Evolutionary conservation across 2,888 invertebrate species (phyloP), one percentile per base, ranked within the genome.

Genomic region (Harpalus rubripes): DNA sequence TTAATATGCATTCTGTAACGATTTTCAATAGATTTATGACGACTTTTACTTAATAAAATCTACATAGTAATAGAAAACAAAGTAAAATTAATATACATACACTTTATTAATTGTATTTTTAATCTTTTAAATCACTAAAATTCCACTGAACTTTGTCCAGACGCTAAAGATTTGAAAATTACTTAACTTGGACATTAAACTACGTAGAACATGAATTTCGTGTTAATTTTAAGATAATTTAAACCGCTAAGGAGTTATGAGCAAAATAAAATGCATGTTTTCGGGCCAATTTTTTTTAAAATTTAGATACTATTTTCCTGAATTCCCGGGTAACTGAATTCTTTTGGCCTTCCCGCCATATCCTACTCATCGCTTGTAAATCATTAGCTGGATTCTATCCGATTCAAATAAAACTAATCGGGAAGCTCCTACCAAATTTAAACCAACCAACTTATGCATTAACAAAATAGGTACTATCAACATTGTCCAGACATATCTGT

Each of bases 311-410:
- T n/a, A n/a, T n/a, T n/a, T n/a, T n/a, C n/a, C n/a, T n/a, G n/a
- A n/a, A n/a, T n/a, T n/a, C 0, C 93, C 92, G 81, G 94, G 93
- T 90, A 15, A 94, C 94, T 86, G 92, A 90, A 85, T 91, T 91
- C 85, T 91, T 92, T 88, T 95, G 95, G 7, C 95, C 95, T 89
- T 95, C 95, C 86, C 95, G 90, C 95, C 95, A 95, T 68, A 95
- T 93, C 80, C 95, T 91, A 16, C 93, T 92, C 93, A 93, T 92
- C 15, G 93, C 92, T 88, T 93, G 93, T 58, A 93, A 90, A 90
- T 95, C 95, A 85, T 93, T 94, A 5, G 95, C 95, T 18, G 95
- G 95, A 91, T 95, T 95, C 95, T 95, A 90, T 95, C 95, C 58
- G 94, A 93, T 89, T 95, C 95, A 88, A 93, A 95, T 15, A 95